Percentiles rank a stretch among this genome's conserved stretches.
Evolutionary conservation across 2,113 vertebrate species (phyloP).

Genomic region (Syrmaticus mikado): DNA sequence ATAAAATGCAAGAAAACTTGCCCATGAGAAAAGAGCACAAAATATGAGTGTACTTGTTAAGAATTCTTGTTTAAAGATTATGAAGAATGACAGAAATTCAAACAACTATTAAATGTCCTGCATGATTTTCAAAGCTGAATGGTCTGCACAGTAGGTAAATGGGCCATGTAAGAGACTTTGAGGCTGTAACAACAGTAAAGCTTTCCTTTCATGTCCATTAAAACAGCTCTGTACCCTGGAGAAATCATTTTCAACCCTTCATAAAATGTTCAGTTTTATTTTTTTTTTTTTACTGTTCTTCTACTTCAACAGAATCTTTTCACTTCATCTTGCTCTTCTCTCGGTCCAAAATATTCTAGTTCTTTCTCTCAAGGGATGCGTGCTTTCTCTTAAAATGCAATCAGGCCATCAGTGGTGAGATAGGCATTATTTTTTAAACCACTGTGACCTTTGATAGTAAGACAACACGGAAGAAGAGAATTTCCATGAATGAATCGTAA

Average conservation of each 20-base stretch:
- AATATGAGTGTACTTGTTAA: neutral
- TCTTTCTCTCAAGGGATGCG: neutral
- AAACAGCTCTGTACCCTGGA: neutral
- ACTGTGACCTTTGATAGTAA: neutral
- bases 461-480: neutral
- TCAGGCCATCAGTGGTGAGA: neutral
- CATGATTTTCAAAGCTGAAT: neutral
- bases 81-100: neutral
- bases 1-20: neutral
- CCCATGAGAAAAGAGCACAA: neutral
- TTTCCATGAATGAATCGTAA: neutral
- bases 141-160: neutral
- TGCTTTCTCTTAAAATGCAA: neutral
- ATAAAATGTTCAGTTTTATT: neutral
- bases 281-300: neutral
- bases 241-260: neutral
- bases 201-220: neutral
- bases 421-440: neutral
- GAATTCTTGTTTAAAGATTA: neutral
- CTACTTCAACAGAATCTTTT: neutral
- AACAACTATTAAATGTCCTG: neutral
- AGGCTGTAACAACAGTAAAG: neutral
- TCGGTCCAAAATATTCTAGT: neutral
- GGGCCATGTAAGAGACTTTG: neutral
- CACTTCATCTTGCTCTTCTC: neutral